Evolutionary conservation across 2,888 invertebrate species (phyloP), one percentile per base, ranked within the genome.

Genomic region (Synergus japonicus): DNA sequence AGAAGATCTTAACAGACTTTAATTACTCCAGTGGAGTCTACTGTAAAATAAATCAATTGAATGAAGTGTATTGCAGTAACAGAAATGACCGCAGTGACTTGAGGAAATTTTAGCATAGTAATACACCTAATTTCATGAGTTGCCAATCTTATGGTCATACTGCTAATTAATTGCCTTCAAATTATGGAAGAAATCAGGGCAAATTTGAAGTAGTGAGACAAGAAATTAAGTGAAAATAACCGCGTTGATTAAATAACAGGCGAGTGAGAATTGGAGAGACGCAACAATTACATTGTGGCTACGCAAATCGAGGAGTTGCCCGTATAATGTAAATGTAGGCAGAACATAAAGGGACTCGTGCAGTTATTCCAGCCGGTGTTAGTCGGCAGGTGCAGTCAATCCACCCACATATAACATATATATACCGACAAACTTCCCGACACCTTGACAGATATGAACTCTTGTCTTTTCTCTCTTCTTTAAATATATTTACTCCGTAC

Each of bases 341-440:
- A 54, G 49, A 49, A n/a, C 22, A 69, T 69, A 69, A 69, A 73
- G 54, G 73, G 73, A 37, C 49, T 49, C 29, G 44, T 66, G 66
- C 43, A 66, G 66, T 66, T 43, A n/a, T 29, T 54, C 49, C 29
- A 8, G 54, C 37, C 49, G 54, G 49, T 73, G 46, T 54, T 54
- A 49, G 76, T 77, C 79, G 78, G 89, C 89, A 90, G 89, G 89
- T 90, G 90, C 87, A 87, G 86, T 81, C 82, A 79, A 85, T 84
- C 89, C 90, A 89, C 88, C 90, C 87, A 89, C 88, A 85, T 86
- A 81, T 83, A 2, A 29, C 22, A 29, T 29, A 78, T 78, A 79
- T 78, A 80, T 82, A 85, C 49, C 29, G 49, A 69, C 69, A 69
- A 83, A 82, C 79, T 54, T 67, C 80, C 43, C 80, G 78, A 84